A percentile compares a stretch with the other conserved stretches of the same genome.
These are phyloP conservation scores for Microcebus lehilahytsara DNA, from an alignment of 2,113 vertebrate genomes.

Conservation along the genomic window DNA sequence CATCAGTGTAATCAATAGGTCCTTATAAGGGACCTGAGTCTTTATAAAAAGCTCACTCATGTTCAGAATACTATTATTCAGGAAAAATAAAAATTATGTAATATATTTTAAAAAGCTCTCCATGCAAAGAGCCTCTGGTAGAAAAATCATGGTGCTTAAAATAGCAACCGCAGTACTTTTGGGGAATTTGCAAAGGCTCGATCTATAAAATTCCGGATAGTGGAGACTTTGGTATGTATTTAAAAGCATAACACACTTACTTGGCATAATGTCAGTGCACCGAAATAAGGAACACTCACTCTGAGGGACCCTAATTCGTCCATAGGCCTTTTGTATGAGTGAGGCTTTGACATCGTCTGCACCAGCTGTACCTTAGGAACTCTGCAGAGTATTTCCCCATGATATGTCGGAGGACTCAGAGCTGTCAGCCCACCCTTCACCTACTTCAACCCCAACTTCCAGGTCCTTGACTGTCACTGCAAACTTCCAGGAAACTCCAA, in stretches of 20 bases:
- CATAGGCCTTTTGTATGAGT: not conserved
- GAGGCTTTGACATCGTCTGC: not conserved
- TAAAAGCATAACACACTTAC: not conserved
- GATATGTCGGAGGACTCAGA: not conserved
- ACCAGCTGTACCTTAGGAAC: not conserved
- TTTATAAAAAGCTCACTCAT: not conserved
- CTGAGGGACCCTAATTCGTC: not conserved
- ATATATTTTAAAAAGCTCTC: constrained; percentile 7
- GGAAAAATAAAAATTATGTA: constrained; percentile 17
- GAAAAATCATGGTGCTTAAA: constrained; percentile 9
- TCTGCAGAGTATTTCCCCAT: not conserved
- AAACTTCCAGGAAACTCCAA: not conserved
- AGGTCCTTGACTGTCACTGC: not conserved
- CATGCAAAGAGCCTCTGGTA: not conserved
- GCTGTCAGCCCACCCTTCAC: not conserved
- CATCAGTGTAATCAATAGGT: not conserved
- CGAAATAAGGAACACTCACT: not conserved
- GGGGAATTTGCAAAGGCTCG: not conserved
- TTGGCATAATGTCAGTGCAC: not conserved
- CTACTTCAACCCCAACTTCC: not conserved
- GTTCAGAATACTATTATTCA: not conserved
- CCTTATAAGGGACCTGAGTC: not conserved
- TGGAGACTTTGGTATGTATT: not conserved
- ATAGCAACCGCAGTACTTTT: not conserved
- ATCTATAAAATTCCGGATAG: not conserved